Evolutionary conservation across 2,113 vertebrate genomes (phyloP).

Genomic region (Stegastes partitus): DNA sequence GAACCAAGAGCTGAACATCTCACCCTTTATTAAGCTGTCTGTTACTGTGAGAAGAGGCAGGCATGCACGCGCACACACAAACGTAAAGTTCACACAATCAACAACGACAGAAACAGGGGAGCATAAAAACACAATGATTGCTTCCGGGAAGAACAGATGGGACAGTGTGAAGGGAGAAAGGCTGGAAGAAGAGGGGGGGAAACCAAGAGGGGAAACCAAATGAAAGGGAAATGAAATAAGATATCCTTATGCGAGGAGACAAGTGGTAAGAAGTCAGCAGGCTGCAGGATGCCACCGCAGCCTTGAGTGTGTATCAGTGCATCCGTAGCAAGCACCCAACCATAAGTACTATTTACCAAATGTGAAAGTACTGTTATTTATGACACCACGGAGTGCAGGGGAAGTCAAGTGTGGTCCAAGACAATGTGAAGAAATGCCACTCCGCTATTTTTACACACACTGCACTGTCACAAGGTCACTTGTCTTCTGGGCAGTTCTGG

Average conservation of each 20-base stretch:
- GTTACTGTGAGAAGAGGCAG: conserved; percentile 18
- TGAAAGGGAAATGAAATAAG: conserved; percentile 58
- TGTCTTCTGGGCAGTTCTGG: conserved; percentile 1
- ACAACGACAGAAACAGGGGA: conserved; percentile 2
- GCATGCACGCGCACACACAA: background rate
- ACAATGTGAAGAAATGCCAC: conserved; percentile 42
- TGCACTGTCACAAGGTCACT: conserved; percentile 25
- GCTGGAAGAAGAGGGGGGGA: conserved; percentile 13
- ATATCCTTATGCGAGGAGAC: conserved; percentile 47
- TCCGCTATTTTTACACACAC: conserved; percentile 12
- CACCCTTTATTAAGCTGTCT: conserved; percentile 61
- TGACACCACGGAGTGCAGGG: conserved; percentile 34
- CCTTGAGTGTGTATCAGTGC: conserved; percentile 10
- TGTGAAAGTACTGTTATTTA: conserved; percentile 44
- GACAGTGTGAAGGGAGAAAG: conserved; percentile 8
- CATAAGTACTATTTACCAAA: conserved; percentile 43
- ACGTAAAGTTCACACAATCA: conserved; percentile 14
- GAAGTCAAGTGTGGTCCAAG: conserved; percentile 49
- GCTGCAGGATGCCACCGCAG: conserved; percentile 16
- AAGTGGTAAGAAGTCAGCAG: conserved; percentile 42
- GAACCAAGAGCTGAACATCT: conserved; percentile 39
- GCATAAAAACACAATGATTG: conserved; percentile 40
- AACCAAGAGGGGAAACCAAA: conserved; percentile 19
- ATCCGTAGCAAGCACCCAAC: conserved; percentile 21
- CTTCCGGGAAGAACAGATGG: conserved; percentile 41